Evolutionary conservation across 2,888 invertebrate species (phyloP), one percentile per base, ranked within the genome.

Genomic region (Nasonia oneida): DNA sequence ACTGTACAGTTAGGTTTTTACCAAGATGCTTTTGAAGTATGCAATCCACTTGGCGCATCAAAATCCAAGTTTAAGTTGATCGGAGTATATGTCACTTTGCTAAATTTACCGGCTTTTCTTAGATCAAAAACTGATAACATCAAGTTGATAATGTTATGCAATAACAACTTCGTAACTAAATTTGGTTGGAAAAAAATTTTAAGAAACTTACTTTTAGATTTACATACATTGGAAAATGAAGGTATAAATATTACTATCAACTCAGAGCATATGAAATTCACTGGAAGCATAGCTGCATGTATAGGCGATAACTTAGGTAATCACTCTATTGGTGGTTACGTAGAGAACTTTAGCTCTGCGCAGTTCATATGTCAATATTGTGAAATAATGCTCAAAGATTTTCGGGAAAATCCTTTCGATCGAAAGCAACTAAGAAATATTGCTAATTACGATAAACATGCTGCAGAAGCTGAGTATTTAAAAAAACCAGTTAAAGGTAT

Each of bases 301-400:
- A 23, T 23, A 23, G 0, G 23, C 23, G 23, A 23, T 23, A 23
- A 23, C 23, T 23, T 23, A 23, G 23, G 23, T 23, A 23, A 23
- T 23, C 23, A 23, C 23, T 23, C 23, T 23, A 23, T 23, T 23
- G 23, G 23, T 23, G 23, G 23, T 14, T 87, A 88, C 85, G 61
- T 29, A 61, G 88, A 89, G 89, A 90, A 88, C 82, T 90, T 91
- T 85, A 87, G 85, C 83, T 47, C 47, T 12, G 10, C 47, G 2
- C 3, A 8, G 18, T 89, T 88, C 85, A 88, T 89, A 81, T 90
- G 90, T 86, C 84, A 89, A 14, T 88, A 86, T 67, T 89, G 89
- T 75, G 23, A 79, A 8, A 78, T 79, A 70, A 37, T 29, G 18
- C 82, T 83, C 57, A 33, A 81, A 77, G 64, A 88, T 37, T 87